These are phyloP conservation scores for Protobothrops flavoviridis DNA, from an alignment of 2,113 vertebrate genomes.

Conservation along the genomic window DNA sequence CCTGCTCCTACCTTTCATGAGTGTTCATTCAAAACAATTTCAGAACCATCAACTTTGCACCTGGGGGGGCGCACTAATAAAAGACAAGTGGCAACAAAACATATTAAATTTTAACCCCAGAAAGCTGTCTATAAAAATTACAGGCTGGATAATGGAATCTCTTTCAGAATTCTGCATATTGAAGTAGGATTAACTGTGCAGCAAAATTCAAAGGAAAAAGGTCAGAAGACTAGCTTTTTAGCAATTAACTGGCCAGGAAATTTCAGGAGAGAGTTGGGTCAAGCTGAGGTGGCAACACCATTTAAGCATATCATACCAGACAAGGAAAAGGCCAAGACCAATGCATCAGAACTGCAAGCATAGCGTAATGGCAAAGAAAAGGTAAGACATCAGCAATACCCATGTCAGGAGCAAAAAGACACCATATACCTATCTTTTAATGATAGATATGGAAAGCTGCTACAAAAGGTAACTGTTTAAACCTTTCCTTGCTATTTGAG, in stretches of 20 bases:
- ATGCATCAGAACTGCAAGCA: not conserved
- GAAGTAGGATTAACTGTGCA: not conserved
- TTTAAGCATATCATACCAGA: not conserved
- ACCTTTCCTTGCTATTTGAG: not conserved
- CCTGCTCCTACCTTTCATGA: not conserved
- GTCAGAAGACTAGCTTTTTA: not conserved
- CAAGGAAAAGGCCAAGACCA: not conserved
- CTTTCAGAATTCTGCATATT: not conserved
- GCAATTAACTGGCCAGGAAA: not conserved
- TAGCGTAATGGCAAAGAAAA: not conserved
- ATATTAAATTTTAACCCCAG: not conserved
- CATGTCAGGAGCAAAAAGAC: not conserved
- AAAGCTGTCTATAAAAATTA: not conserved
- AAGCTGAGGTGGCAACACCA: not conserved
- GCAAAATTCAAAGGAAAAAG: not conserved
- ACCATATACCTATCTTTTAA: not conserved
- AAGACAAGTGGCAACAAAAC: not conserved
- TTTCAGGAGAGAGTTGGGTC: not conserved
- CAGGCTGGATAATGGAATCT: not conserved
- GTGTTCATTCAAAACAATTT: not conserved
- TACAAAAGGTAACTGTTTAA: not conserved
- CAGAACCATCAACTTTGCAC: not conserved
- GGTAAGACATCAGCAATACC: not conserved
- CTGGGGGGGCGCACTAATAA: not conserved
- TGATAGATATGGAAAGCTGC: not conserved